These are phyloP conservation scores for Propithecus deckenii DNA, from an alignment of 2,797 vertebrate genomes.

Conservation along the genomic window DNA sequence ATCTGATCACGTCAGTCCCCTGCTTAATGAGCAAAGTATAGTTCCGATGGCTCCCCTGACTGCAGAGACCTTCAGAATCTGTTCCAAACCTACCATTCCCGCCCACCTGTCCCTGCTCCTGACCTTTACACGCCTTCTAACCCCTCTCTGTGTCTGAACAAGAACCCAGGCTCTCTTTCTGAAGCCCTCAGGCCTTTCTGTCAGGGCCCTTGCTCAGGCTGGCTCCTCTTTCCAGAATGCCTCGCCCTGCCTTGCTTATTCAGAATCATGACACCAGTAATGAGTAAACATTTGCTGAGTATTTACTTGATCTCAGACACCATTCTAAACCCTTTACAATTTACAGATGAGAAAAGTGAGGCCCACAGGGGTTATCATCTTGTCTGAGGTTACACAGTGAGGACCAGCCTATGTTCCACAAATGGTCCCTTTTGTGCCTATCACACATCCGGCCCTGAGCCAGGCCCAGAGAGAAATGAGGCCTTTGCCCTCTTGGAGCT, in stretches of 20 bases:
- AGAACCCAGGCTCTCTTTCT: background rate
- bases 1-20: background rate
- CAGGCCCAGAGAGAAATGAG: background rate
- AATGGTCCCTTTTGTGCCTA: background rate
- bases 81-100: background rate
- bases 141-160: background rate
- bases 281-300: background rate
- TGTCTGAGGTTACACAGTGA: background rate
- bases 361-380: background rate
- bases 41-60: background rate
- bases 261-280: background rate
- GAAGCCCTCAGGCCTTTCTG: background rate
- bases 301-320: background rate
- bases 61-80: background rate
- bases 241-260: background rate
- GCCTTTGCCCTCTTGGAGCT: background rate
- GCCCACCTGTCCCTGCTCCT: background rate
- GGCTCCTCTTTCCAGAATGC: constrained; percentile 3
- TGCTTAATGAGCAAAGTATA: background rate
- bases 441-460: background rate
- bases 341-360: background rate
- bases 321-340: background rate
- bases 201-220: background rate
- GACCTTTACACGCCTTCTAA: background rate
- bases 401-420: background rate